Evolutionary conservation across 2,888 invertebrate species (phyloP).

Genomic region (Cistogaster globosa): DNA sequence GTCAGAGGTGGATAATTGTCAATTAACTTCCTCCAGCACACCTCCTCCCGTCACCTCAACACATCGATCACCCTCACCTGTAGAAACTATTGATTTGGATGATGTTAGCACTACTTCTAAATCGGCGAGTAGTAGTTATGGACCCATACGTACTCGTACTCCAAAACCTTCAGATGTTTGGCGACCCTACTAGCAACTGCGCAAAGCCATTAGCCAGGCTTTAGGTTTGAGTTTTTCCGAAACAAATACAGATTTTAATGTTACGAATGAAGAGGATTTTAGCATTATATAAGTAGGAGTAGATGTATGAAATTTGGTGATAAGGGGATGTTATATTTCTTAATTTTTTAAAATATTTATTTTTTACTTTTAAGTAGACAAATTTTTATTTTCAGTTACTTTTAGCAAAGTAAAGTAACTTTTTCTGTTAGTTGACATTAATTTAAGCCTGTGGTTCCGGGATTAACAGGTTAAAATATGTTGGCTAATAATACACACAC

Average conservation of each 20-base stretch:
- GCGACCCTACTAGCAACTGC: slow-evolving; percentile 87
- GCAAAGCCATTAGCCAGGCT: slow-evolving; percentile 75
- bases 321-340: not conserved
- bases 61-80: slow-evolving; percentile 85
- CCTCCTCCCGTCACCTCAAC: slow-evolving; percentile 83
- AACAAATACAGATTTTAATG: slow-evolving; percentile 35
- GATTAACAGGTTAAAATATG: too few species aligned
- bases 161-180: slow-evolving; percentile 88
- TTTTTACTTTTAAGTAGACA: not conserved
- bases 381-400: too few species aligned
- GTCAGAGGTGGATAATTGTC: slow-evolving; percentile 80
- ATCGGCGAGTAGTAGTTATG: slow-evolving; percentile 77
- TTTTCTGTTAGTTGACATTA: too few species aligned
- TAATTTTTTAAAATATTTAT: not conserved
- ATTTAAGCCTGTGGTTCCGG: too few species aligned
- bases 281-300: slow-evolving; percentile 36
- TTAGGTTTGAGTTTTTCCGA: slow-evolving; percentile 57
- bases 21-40: slow-evolving; percentile 79
- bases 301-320: not conserved
- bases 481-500: too few species aligned
- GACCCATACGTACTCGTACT: slow-evolving; percentile 82
- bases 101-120: slow-evolving; percentile 79
- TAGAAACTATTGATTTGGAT: slow-evolving; percentile 82
- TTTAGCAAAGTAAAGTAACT: too few species aligned
- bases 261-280: slow-evolving; percentile 51